Conservation (phyloP, 2,797 vertebrate genomes). For the Columba guinea region DNA sequence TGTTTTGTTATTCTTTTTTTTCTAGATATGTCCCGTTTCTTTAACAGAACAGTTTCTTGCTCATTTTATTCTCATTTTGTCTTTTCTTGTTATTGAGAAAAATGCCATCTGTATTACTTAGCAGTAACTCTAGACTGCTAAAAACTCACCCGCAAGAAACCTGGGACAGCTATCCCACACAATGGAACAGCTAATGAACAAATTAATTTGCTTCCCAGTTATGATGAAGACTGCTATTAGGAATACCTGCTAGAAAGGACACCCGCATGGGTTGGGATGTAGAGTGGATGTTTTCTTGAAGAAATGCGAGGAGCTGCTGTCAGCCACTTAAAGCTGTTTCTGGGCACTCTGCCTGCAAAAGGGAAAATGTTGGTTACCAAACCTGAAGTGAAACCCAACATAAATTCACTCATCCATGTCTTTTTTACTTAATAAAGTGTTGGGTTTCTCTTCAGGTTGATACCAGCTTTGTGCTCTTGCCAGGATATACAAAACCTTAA, state of each 20-base stretch:
- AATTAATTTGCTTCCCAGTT: not conserved
- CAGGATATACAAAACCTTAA: not conserved
- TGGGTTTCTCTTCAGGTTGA: not conserved
- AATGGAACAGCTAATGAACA: not conserved
- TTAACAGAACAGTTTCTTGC: not conserved
- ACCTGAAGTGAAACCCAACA: too few relatives aligned
- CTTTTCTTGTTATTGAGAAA: not conserved
- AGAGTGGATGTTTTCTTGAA: not conserved
- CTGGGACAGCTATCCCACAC: not conserved
- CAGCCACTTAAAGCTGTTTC: not conserved
- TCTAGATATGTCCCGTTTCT: not conserved
- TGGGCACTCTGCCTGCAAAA: not conserved
- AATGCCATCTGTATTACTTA: conserved; percentile 7
- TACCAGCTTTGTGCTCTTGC: not conserved
- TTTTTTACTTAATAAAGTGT: too few relatives aligned
- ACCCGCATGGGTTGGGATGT: rapidly evolving
- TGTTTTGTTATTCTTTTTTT: not conserved
- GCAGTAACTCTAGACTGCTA: not conserved
- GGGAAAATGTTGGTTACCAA: not conserved
- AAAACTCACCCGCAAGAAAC: not conserved
- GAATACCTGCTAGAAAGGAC: not conserved
- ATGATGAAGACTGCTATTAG: not conserved
- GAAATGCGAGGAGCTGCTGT: not conserved
- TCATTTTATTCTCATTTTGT: not conserved
- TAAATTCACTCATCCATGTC: too few relatives aligned